Base-by-base conservation (phyloP, 2,888 invertebrate genomes). In the Andrena trimmerana region DNA sequence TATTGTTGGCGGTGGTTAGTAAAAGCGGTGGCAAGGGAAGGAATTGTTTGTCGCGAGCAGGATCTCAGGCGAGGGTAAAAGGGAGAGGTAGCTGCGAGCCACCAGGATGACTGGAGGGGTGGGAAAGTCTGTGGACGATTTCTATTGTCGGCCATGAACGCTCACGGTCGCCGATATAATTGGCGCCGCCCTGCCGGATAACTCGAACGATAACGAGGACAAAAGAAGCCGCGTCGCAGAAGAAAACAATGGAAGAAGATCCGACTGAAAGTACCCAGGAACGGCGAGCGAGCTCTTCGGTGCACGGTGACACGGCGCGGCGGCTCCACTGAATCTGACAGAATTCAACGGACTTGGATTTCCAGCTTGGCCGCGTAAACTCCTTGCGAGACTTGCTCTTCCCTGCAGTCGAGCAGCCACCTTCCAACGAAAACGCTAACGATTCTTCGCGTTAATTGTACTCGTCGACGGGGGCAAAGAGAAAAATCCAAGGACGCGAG, bases 181-280 rank as follows among this genome's bases (percentile, higher is more conserved):
- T 92, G 91, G 90, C 88, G 84, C 88, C 87, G 86, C 73, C 83
- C 85, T 81, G 80, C 85, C 87, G 89, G 90, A 90, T 91, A 91
- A 90, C 90, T 88, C 88, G 88, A 79, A 89, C 90, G 91, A 91
- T 91, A 89, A 89, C 89, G 88, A 87, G 88, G 86, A 90, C 90
- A 91, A 90, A 90, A 92, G 91, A 87, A 89, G 79, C 88, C 83
- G 76, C 84, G 81, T 74, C 83, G 81, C 74, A 8, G 84, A 78
- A 82, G 86, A 78, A 87, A 86, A 87, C 88, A 88, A 87, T 88
- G 75, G 74, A 57, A 27, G 80, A 83, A 78, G 78, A 76, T 60
- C 70, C 76, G 79, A 20, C 54, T 68, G 79, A 68, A 78, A 71
- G 79, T 75, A 70, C 72, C 78, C 86, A 69, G 33, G 77, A 74